Percentiles rank a stretch among this genome's conserved stretches.
Evolutionary conservation across 2,888 invertebrate species (phyloP).

Genomic region (Acrocera orbiculus): DNA sequence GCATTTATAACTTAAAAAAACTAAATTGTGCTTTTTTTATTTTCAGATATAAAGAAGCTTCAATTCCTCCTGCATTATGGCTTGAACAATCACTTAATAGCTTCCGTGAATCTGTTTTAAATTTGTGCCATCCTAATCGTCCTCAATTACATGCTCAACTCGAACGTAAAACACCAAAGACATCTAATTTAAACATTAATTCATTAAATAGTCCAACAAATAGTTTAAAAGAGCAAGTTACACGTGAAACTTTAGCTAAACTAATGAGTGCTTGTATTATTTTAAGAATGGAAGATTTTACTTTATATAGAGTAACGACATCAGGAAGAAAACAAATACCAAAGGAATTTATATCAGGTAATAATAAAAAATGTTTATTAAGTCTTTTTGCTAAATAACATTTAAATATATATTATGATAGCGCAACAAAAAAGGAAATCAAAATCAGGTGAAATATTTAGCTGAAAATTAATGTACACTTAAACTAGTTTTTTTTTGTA

Average conservation of each 20-base stretch:
- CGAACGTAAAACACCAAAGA: conserved; percentile 24
- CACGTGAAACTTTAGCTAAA: conserved; percentile 55
- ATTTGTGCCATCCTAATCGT: conserved; percentile 48
- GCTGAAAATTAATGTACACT: too few species aligned
- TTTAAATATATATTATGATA: conserved; percentile 13
- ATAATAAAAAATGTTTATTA: too few species aligned
- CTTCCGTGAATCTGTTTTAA: conserved; percentile 60
- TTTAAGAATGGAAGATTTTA: conserved; percentile 79
- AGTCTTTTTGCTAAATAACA: too few species aligned
- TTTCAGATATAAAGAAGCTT: conserved; percentile 51
- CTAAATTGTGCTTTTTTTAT: neutral
- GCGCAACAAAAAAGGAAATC: conserved; percentile 40
- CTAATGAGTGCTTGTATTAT: conserved; percentile 86
- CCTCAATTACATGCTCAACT: conserved; percentile 28
- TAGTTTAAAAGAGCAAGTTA: too few species aligned
- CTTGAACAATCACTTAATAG: conserved; percentile 63
- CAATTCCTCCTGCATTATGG: conserved; percentile 70
- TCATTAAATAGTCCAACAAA: too few species aligned
- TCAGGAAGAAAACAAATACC: conserved; percentile 51
- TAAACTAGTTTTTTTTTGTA: too few species aligned
- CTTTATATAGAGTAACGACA: conserved; percentile 68
- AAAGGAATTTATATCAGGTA: conserved; percentile 67
- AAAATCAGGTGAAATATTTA: conserved; percentile 32
- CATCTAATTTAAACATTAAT: too few species aligned
- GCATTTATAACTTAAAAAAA: neutral